These are phyloP conservation scores for Dreissena polymorpha DNA, from an alignment of 1,140 invertebrate genomes.

Conservation along the genomic window DNA sequence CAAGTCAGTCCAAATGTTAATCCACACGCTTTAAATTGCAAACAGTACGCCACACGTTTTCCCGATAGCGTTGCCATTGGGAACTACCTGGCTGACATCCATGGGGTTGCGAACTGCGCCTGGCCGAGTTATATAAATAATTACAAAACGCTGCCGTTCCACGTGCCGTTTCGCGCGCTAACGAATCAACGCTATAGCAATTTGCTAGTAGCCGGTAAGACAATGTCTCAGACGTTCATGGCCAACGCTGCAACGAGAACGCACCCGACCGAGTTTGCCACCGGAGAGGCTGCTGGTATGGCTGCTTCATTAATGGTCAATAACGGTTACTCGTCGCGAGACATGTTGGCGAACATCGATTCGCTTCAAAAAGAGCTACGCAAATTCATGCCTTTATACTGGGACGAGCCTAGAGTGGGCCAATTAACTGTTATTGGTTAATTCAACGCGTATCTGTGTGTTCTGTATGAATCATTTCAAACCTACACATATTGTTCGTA, in stretches of 20 bases:
- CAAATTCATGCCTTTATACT: background rate
- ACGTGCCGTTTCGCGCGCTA: slow-evolving; percentile 46
- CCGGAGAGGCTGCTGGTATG: slow-evolving; percentile 35
- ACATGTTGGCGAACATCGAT: slow-evolving; percentile 12
- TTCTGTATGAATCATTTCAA: too few species aligned
- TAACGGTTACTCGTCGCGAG: slow-evolving; percentile 13
- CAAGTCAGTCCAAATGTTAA: background rate
- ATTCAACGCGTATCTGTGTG: too few species aligned
- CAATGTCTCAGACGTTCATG: slow-evolving; percentile 49
- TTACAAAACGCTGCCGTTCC: slow-evolving; percentile 21
- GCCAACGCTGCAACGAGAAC: slow-evolving; percentile 46
- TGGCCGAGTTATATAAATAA: slow-evolving; percentile 40
- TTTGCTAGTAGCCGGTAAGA: slow-evolving; percentile 53
- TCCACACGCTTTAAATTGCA: slow-evolving; percentile 2
- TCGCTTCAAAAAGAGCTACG: background rate
- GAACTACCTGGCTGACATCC: slow-evolving; percentile 46
- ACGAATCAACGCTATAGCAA: slow-evolving; percentile 50
- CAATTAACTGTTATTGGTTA: too few species aligned
- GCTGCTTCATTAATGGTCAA: slow-evolving; percentile 38
- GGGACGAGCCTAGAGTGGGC: background rate
- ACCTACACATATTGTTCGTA: too few species aligned
- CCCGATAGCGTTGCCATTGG: slow-evolving; percentile 46
- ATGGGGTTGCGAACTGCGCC: slow-evolving; percentile 17
- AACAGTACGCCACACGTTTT: slow-evolving; percentile 9
- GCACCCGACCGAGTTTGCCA: slow-evolving; percentile 39